These are phyloP conservation scores for Galerucella calmariensis DNA, from an alignment of 2,888 invertebrate species.

Conservation along the genomic window DNA sequence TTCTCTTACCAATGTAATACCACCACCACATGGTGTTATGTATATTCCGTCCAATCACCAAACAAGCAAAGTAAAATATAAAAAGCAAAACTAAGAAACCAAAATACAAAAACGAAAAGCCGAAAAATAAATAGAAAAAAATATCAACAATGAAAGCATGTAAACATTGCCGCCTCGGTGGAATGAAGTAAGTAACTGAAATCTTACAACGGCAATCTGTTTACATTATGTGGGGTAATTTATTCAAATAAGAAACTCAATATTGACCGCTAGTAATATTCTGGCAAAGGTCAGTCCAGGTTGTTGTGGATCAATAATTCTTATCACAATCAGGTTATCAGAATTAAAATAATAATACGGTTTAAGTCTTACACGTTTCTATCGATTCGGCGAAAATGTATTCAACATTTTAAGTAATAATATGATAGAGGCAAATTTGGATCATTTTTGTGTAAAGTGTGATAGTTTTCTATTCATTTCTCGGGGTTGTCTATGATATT, in stretches of 20 bases:
- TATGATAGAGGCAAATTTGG: not conserved
- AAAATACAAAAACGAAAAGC: conserved; percentile 24
- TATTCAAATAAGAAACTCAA: conserved; percentile 49
- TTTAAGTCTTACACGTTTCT: not conserved
- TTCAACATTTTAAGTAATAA: not conserved
- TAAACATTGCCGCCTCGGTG: conserved; percentile 21
- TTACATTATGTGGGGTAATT: conserved; percentile 36
- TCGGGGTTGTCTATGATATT: too few relatives aligned
- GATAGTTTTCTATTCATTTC: too few relatives aligned
- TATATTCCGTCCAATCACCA: conserved; percentile 39
- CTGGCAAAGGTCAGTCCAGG: conserved; percentile 46
- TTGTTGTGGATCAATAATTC: conserved; percentile 42
- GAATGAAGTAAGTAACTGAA: conserved; percentile 29
- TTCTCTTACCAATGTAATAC: conserved; percentile 58
- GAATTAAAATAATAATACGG: conserved; percentile 12
- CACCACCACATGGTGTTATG: conserved; percentile 57
- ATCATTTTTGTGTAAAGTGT: too few relatives aligned
- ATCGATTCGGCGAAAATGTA: not conserved
- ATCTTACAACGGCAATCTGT: conserved; percentile 34
- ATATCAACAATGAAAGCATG: not conserved
- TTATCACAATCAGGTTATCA: conserved; percentile 33
- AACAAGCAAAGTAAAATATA: conserved; percentile 44
- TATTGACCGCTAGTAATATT: conserved; percentile 44
- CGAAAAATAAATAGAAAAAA: conserved; percentile 23
- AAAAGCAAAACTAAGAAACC: conserved; percentile 37